Evolutionary conservation across 1,140 invertebrate species (phyloP).

Genomic region (Monomorium pharaonis): DNA sequence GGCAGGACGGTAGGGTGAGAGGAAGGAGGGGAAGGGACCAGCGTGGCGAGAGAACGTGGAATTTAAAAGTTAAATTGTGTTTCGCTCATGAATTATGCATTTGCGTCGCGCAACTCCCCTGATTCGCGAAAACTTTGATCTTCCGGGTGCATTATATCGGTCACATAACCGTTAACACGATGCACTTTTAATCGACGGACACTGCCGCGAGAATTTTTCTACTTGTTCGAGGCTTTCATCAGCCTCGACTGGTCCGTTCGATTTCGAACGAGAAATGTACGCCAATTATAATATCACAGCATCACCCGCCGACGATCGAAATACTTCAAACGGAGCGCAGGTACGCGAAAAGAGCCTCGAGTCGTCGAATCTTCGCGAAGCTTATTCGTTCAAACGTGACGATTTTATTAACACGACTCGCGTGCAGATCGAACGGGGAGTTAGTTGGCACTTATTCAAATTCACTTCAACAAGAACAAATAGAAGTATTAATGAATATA

Average conservation of each 20-base stretch:
- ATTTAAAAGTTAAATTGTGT: slow-evolving; percentile 78
- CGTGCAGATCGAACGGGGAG: not conserved
- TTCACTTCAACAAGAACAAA: slow-evolving; percentile 26
- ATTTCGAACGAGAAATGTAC: not conserved
- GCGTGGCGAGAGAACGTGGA: slow-evolving; percentile 9
- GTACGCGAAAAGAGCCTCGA: not conserved
- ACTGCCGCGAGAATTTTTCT: not conserved
- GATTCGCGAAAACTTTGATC: slow-evolving; percentile 71
- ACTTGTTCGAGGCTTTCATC: not conserved
- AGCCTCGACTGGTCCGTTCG: not conserved
- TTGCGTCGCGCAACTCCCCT: slow-evolving; percentile 11
- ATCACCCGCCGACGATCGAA: not conserved
- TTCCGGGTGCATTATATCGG: slow-evolving; percentile 57
- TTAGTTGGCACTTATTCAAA: slow-evolving; percentile 1
- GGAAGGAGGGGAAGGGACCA: not conserved
- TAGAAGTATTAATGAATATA: slow-evolving; percentile 45
- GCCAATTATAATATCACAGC: not conserved
- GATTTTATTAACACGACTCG: slow-evolving; percentile 16
- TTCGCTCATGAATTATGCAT: slow-evolving; percentile 76
- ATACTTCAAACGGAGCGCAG: not conserved
- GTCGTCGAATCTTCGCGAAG: not conserved
- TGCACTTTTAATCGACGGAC: slow-evolving; percentile 65
- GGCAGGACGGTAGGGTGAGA: not conserved
- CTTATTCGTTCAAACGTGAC: slow-evolving; percentile 18
- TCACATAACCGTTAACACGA: slow-evolving; percentile 56